Evolutionary conservation across 2,113 vertebrate species (phyloP).

Genomic region (Pleuronectes platessa): DNA sequence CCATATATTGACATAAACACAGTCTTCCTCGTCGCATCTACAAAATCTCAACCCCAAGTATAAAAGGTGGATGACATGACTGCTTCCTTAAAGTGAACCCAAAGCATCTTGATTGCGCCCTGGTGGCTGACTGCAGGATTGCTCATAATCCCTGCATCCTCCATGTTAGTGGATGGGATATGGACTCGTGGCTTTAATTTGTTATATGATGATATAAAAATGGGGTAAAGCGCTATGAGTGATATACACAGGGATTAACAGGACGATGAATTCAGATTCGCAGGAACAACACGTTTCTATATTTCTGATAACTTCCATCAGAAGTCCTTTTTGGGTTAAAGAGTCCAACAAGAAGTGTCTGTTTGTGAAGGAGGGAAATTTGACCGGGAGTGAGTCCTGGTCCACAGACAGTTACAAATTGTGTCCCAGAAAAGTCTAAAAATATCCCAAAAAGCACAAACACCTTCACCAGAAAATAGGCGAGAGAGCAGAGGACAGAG

Average conservation of each 20-base stretch:
- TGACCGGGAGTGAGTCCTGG: slow-evolving; percentile 34
- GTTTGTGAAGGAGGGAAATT: slow-evolving; percentile 19
- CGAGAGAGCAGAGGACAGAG: slow-evolving; percentile 31
- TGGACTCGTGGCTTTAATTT: no score
- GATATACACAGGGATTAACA: not conserved
- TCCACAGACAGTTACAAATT: slow-evolving; percentile 43
- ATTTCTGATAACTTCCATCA: not conserved
- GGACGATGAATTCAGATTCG: slow-evolving; percentile 11
- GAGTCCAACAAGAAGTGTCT: slow-evolving; percentile 30
- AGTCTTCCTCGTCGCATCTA: no score
- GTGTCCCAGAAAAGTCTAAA: slow-evolving; percentile 56
- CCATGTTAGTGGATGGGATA: no score
- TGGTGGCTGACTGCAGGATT: no score
- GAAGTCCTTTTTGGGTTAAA: slow-evolving; percentile 36
- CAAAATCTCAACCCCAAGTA: no score
- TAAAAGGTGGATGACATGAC: no score
- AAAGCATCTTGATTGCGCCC: no score
- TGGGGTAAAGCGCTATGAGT: no score
- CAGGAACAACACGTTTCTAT: not conserved
- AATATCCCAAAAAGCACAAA: slow-evolving; percentile 51
- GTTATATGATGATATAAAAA: no score
- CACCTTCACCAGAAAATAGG: slow-evolving; percentile 37
- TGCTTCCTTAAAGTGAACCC: no score
- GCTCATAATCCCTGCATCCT: no score
- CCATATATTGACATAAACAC: no score